phyloP scores from a whole-genome alignment of 2,797 vertebrate genomes.

The Cercopithecus petaurista region DNA sequence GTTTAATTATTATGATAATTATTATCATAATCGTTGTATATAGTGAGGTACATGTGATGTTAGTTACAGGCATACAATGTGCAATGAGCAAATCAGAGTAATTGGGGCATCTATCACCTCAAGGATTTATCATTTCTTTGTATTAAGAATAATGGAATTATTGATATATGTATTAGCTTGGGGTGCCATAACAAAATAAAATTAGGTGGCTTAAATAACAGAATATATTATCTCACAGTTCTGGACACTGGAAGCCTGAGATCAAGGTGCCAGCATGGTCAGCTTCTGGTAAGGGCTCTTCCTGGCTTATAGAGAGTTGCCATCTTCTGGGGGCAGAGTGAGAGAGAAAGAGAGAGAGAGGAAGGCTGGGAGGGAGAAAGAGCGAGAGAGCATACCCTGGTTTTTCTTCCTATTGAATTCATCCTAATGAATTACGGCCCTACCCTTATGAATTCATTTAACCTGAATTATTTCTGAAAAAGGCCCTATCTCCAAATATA shows the following conservation, averaged over 20 bases:
- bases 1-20: background rate
- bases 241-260: background rate
- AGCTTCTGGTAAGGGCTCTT: background rate
- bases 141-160: background rate
- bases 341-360: background rate
- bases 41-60: background rate
- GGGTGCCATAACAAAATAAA: background rate
- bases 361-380: background rate
- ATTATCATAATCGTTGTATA: background rate
- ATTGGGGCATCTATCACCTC: background rate
- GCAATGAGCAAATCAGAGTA: background rate
- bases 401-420: background rate
- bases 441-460: background rate
- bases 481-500: background rate
- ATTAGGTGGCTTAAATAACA: background rate
- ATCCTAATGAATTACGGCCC: background rate
- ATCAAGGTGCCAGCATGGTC: background rate
- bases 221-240: background rate
- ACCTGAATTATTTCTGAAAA: background rate
- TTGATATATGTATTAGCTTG: background rate
- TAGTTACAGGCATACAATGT: background rate
- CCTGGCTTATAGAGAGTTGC: background rate
- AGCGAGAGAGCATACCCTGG: too few relatives aligned
- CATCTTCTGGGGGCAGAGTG: background rate
- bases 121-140: background rate